Evolutionary conservation across 2,797 vertebrate species (phyloP), one percentile per base, ranked within the genome.

Genomic region (Danio kyathit): DNA sequence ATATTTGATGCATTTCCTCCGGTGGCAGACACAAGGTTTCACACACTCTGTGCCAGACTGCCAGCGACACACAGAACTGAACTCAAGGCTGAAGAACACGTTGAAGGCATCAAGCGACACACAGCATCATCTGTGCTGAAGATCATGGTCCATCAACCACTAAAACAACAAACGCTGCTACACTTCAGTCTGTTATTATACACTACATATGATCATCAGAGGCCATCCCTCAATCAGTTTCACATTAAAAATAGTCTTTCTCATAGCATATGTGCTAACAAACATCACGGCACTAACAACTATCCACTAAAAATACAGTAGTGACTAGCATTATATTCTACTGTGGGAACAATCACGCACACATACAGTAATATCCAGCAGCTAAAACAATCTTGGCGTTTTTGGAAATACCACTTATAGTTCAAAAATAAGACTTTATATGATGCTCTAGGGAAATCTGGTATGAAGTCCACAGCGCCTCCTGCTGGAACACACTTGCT

Each of bases 381-480:
- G 13, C 54, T 38, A 21, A 64, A 9, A 64, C 60, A 54, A 54
- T 76, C 64, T 67, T 69, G 64, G 41, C 75, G 40, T 54, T 44
- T 6, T 70, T 57, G 70, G 70, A 57, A 19, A 73, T 29, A 44
- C 54, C 54, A 73, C 70, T 16, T 54, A 17, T 40, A 54, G 38
- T 76, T 59, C 11, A 69, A 69, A 77, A 77, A 77, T 59, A 77
- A 17, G 63, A 67, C 49, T 76, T 76, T 21, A 29, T 73, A 21
- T 19, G 12, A 17, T 29, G 54, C 41, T 44, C 59, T 29, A 76
- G 49, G 6, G 54, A 54, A 74, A 29, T 29, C 29, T 29, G n/a
- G n/a, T n/a, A n/a, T n/a, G n/a, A n/a, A n/a, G n/a, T n/a, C n/a
- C 29, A 29, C 1, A 29, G 29, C 29, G 29, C 29, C 29, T 29